Base-by-base conservation (phyloP, 1,140 invertebrate species). In the Venustaconcha ellipsiformis region DNA sequence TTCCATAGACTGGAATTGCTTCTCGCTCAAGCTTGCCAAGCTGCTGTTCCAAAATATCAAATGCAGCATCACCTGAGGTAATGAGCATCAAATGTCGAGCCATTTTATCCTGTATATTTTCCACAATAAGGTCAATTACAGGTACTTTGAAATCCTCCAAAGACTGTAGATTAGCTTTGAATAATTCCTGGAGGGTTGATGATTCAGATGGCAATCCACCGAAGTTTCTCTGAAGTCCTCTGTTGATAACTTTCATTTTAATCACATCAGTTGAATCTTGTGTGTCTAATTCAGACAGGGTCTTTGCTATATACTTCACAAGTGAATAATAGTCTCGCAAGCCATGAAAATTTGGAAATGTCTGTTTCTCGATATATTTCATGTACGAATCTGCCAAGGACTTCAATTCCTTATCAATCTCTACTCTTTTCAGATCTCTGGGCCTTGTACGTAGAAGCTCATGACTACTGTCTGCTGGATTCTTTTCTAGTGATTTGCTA, bases 311-410 rank as follows among this genome's bases (percentile, higher is more conserved):
- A 70, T 84, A 83, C 77, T 87, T 87, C 11, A 83, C 82, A n/a
- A 87, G 71, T 14, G 83, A 81, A 59, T 87, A 87, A 64, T 77
- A 87, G 37, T 87, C 85, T 30, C 85, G 69, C 2, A 87, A 65
- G 2, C 85, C 85, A 79, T 85, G 84, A 65, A 84, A 87, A 72
- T 84, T 82, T 65, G 72, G 58, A 57, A 82, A 80, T 26, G 66
- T 72, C 26, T 82, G 80, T 17, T 78, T 26, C 20, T 63, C 37
- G n/a, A 57, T 71, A 71, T 85, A 84, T 14, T 48, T 57, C 57
- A n/a, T 63, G 72, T 84, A 87, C 8, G 80, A 77, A 1, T 70
- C 14, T 56, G 84, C 80, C 18, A 87, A 69, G 17, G 74, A 68
- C 14, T 62, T n/a, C n/a, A 83, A 14, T 17, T 13, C 17, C 5